Evolutionary conservation across 2,113 vertebrate species (phyloP).

Genomic region (Pomatostomus ruficeps): DNA sequence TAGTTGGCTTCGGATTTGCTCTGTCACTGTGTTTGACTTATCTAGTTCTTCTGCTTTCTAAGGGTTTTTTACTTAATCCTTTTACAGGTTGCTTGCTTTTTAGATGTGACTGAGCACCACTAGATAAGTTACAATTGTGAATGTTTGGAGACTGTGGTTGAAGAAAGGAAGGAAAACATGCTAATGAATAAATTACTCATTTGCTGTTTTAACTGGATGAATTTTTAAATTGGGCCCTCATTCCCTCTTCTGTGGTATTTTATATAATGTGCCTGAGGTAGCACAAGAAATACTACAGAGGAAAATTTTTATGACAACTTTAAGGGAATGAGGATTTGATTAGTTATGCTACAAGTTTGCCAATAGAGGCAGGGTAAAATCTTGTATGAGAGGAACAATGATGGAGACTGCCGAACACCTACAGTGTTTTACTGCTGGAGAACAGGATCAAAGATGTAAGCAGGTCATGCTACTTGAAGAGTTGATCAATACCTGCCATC

Average conservation of each 20-base stretch:
- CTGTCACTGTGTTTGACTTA: neutral
- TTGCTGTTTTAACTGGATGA: neutral
- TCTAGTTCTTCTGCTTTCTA: neutral
- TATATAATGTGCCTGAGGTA: neutral
- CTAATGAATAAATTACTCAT: neutral
- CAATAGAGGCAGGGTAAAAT: neutral
- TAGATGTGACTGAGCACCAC: neutral
- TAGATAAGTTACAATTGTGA: neutral
- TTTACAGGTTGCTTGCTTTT: neutral
- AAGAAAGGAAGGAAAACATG: neutral
- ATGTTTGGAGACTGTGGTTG: neutral
- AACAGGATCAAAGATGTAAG: neutral
- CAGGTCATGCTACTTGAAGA: neutral
- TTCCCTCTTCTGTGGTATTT: neutral
- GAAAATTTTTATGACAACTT: neutral
- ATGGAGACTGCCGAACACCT: neutral
- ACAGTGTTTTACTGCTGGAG: neutral
- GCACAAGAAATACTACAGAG: neutral
- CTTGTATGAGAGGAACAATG: neutral
- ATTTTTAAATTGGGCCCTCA: neutral
- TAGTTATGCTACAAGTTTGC: neutral
- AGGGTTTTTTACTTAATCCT: neutral
- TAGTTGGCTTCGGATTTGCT: neutral
- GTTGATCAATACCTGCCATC: neutral
- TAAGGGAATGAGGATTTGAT: neutral